These are phyloP conservation scores for Ciconia maguari DNA, from an alignment of 2,113 vertebrate species.

Conservation along the genomic window DNA sequence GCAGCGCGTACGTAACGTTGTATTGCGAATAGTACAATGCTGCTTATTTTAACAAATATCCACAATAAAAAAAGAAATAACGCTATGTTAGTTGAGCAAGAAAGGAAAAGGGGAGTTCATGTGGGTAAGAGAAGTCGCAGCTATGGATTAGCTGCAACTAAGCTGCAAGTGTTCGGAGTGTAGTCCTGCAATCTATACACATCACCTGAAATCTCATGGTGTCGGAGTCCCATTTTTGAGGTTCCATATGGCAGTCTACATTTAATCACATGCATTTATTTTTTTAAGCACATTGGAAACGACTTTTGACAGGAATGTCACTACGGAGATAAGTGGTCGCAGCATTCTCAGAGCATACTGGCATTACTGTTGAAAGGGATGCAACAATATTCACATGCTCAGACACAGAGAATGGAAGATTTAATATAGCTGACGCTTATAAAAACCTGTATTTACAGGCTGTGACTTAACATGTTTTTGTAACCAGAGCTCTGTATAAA, in stretches of 20 bases:
- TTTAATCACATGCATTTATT: neutral
- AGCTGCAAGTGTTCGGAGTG: neutral
- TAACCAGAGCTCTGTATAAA: neutral
- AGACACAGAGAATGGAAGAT: neutral
- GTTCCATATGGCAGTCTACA: neutral
- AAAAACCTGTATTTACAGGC: neutral
- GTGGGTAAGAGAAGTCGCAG: neutral
- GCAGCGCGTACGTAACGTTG: accelerated
- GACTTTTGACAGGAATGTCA: slow-evolving; percentile 82
- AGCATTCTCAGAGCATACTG: slow-evolving; percentile 76
- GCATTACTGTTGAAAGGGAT: neutral
- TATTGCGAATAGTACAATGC: neutral
- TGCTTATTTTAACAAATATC: neutral
- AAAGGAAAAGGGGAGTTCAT: neutral
- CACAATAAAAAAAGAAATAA: neutral
- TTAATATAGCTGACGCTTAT: neutral
- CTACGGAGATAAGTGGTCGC: slow-evolving; percentile 80
- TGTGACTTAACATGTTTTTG: neutral
- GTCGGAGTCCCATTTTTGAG: neutral
- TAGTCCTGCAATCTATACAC: neutral
- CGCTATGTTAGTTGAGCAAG: neutral
- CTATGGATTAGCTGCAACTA: neutral
- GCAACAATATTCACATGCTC: neutral
- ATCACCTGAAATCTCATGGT: neutral
- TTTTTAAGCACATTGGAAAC: slow-evolving; percentile 85